A percentile compares a stretch with the other conserved stretches of the same genome.
These are phyloP conservation scores for Macrophya annulata DNA, from an alignment of 2,888 invertebrate genomes.

Conservation along the genomic window DNA sequence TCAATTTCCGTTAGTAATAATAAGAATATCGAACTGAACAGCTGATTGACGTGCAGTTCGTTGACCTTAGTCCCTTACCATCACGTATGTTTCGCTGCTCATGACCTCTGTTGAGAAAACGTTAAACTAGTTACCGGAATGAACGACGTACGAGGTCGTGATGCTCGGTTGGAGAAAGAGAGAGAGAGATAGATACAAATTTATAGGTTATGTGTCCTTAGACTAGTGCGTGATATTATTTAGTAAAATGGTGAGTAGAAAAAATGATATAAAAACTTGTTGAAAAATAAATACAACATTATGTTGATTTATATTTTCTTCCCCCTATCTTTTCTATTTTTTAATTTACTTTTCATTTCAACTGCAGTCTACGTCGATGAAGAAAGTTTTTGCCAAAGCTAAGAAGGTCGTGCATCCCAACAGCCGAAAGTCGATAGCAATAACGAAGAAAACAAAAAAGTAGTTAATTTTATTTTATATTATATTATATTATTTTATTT, in stretches of 20 bases:
- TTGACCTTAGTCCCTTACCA: not conserved
- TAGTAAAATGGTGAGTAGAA: not conserved
- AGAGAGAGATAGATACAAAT: not conserved
- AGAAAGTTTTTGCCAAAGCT: slow-evolving; percentile 68
- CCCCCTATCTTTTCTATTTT: not conserved
- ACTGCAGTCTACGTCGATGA: slow-evolving; percentile 65
- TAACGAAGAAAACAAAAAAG: slow-evolving; percentile 87
- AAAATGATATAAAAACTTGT: not conserved
- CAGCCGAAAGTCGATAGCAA: slow-evolving; percentile 89
- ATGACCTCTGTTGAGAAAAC: slow-evolving; percentile 3
- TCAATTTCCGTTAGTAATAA: not conserved
- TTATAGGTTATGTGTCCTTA: slow-evolving; percentile 2
- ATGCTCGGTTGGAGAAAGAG: not conserved
- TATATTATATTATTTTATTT: too few relatives aligned
- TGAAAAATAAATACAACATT: not conserved
- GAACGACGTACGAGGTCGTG: not conserved
- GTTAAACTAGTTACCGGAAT: not conserved
- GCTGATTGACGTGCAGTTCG: not conserved
- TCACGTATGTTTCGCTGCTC: not conserved
- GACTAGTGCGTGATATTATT: slow-evolving; percentile 2
- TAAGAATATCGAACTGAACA: not conserved
- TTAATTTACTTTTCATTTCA: not conserved
- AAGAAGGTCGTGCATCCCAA: slow-evolving; percentile 86
- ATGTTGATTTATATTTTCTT: not conserved
- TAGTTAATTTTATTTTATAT: too few relatives aligned